Base-by-base conservation (phyloP, 2,888 invertebrate species). In the Eilema sororculum region DNA sequence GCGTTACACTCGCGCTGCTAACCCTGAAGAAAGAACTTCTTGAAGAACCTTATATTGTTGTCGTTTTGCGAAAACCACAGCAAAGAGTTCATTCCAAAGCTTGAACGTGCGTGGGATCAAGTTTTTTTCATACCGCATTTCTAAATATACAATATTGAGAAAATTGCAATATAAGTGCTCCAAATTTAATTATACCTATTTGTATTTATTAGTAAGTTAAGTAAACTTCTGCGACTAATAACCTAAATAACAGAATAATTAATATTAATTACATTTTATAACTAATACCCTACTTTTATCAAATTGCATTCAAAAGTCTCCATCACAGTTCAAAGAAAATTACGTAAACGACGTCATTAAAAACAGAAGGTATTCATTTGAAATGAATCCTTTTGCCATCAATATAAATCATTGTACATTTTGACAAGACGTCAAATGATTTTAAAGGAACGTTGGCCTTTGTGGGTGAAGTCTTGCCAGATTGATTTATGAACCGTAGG, bases 401-500 rank as follows among this genome's bases (percentile, higher is more conserved):
- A 76, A 80, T 77, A 78, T 81, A 70, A 81, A 81, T 81, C 74
- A 73, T 73, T 68, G 24, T 56, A 67, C 63, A 60, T 72, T 80
- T 73, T 78, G 76, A 81, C 75, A 78, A 72, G 69, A 77, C 68
- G 69, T 77, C 72, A 78, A 80, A 75, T 67, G 65, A 77, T 75
- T 80, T 74, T 68, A 63, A 73, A 68, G 62, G 57, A 71, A 67
- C 63, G 67, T 65, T 56, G 25, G 56, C 33, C 52, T 59, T 71
- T 46, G 67, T 65, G 67, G 66, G 66, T 69, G 60, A 65, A 71
- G 58, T 56, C 58, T 68, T 75, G 68, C 77, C 76, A 30, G 65
- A 60, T 73, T 83, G 80, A 83, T 80, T 83, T 79, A 79, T 80
- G 76, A 79, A 80, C 71, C 46, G 22, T 3, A 16, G 41, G 30